These are phyloP conservation scores for Sialis fuliginosa DNA, from an alignment of 2,888 invertebrate species.

Conservation along the genomic window DNA sequence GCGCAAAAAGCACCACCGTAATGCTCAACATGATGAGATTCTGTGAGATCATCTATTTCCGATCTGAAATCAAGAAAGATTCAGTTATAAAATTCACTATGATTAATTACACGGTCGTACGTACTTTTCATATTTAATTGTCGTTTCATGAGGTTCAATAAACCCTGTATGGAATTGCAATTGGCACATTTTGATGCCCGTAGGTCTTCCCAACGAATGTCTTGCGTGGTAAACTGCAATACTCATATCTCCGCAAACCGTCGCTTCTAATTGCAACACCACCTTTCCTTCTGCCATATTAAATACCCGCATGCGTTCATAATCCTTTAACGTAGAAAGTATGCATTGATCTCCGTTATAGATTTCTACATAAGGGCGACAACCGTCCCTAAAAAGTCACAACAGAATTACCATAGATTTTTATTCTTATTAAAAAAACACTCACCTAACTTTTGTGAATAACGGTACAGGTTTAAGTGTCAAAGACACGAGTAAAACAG, in stretches of 20 bases:
- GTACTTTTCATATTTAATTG: conserved; percentile 51
- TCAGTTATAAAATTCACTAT: not conserved
- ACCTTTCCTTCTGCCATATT: conserved; percentile 54
- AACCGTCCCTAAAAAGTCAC: conserved; percentile 56
- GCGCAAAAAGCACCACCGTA: conserved; percentile 52
- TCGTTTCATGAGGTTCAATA: conserved; percentile 52
- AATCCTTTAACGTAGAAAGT: conserved; percentile 70
- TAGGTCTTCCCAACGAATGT: conserved; percentile 63
- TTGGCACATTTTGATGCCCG: conserved; percentile 72
- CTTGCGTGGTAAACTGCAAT: conserved; percentile 71
- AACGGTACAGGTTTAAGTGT: conserved; percentile 78
- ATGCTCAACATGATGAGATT: conserved; percentile 36
- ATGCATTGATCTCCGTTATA: conserved; percentile 74
- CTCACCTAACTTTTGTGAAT: conserved; percentile 75
- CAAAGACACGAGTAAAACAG: conserved; percentile 63
- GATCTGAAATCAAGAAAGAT: conserved; percentile 25
- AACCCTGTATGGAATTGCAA: conserved; percentile 83
- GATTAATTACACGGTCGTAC: not conserved
- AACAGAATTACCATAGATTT: not conserved
- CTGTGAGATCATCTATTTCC: conserved; percentile 69
- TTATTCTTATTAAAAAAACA: no score
- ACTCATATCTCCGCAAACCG: conserved; percentile 72
- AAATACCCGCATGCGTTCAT: conserved; percentile 69
- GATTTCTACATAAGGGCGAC: conserved; percentile 82
- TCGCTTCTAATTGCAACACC: conserved; percentile 51